These are phyloP conservation scores for Phrynosoma platyrhinos DNA, from an alignment of 2,113 vertebrate species.

Conservation along the genomic window DNA sequence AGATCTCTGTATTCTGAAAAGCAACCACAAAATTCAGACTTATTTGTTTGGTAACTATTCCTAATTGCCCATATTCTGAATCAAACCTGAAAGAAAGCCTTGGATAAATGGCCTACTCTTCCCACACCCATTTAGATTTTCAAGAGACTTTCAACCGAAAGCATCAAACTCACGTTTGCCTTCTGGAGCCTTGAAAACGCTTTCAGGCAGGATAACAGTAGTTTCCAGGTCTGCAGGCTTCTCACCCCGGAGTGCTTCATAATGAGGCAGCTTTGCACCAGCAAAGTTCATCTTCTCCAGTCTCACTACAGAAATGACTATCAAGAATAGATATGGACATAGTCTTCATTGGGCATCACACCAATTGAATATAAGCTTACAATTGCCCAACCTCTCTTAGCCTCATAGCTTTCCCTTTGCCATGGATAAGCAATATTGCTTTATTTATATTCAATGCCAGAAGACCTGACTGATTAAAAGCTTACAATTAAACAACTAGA, in stretches of 20 bases:
- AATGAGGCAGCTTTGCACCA: conserved; percentile 87
- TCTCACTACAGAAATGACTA: conserved; percentile 92
- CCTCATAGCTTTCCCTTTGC: neutral
- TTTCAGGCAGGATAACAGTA: conserved; percentile 86
- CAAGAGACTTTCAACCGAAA: neutral
- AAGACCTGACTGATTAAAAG: neutral
- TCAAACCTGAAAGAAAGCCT: neutral
- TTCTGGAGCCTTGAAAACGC: conserved; percentile 80
- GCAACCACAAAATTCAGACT: neutral
- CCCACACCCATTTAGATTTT: neutral
- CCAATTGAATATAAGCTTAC: neutral
- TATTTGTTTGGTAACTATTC: neutral
- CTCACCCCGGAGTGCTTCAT: conserved; percentile 86
- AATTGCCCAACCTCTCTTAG: neutral
- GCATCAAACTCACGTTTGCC: conserved; percentile 64
- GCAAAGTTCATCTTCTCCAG: conserved; percentile 89
- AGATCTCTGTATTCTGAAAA: neutral
- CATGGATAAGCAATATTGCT: neutral
- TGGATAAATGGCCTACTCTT: neutral
- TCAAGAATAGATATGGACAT: neutral
- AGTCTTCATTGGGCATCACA: neutral
- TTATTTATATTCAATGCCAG: neutral
- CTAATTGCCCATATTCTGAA: too few species aligned
- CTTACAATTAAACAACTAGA: neutral
- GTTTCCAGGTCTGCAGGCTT: conserved; percentile 88